Evolutionary conservation across 2,888 invertebrate genomes (phyloP), one percentile per base, ranked within the genome.

Genomic region (Tinea semifulvella): DNA sequence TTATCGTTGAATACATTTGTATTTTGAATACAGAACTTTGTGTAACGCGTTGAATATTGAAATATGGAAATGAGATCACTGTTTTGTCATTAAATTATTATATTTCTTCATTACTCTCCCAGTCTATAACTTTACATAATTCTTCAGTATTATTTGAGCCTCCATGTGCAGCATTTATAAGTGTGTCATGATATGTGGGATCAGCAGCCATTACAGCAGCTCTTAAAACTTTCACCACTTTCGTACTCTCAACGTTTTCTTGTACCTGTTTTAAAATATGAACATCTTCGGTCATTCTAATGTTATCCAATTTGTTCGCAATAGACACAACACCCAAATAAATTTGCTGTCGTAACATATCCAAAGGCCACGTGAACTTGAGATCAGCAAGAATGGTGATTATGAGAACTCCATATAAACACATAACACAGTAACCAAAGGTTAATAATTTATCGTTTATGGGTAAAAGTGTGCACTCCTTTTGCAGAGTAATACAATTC

Each of bases 311-410:
- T 31, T 31, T 20, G 42, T 39, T 36, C 43, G n/a, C 26, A 71
- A 71, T 49, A 73, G 60, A 42, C 56, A 46, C 55, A 35, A 79
- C 56, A 55, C 75, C 77, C 19, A 59, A 62, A 48, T 55, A 63
- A 3, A 74, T 59, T 42, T 69, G 63, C 7, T 53, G 52, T 35
- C 70, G 67, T 11, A 71, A 60, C 11, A 52, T 54, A 42, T 74
- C 71, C 18, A 72, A 22, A 2, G 68, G 57, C 68, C 71, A 73
- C 50, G 61, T 71, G 51, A 76, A 74, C 22, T 57, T 63, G 13
- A 74, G 48, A 48, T 80, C 77, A 17, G 55, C 53, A 13, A 74
- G 46, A 16, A 74, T 48, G 43, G 65, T 56, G 2, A 75, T 16
- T 5, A 74, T 8, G 28, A 75, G 63, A 11, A 58, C 55, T 1